A percentile compares a stretch with the other conserved stretches of the same genome.
phyloP scores from a whole-genome alignment of 1,140 invertebrate genomes.

The Conopomorpha cramerella region DNA sequence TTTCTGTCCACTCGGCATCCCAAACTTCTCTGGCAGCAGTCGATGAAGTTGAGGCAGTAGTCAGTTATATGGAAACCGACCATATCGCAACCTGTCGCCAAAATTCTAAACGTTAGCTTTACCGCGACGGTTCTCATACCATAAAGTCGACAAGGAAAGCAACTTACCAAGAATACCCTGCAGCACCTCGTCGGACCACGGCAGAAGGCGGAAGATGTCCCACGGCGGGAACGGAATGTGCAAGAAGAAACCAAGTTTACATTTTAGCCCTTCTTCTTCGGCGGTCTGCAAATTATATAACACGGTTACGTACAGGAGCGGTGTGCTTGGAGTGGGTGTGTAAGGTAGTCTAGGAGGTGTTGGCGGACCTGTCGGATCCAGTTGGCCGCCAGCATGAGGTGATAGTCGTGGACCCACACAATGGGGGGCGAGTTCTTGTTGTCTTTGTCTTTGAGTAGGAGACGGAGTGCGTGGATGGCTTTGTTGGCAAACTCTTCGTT shows the following conservation, averaged over 20 bases:
- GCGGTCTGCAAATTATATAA: conserved; percentile 66
- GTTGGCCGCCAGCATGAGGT: conserved; percentile 87
- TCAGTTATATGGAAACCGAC: conserved; percentile 91
- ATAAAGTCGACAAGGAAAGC: not conserved
- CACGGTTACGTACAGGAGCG: too few species aligned
- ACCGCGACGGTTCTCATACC: too few species aligned
- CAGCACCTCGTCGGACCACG: conserved; percentile 90
- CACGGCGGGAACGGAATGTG: conserved; percentile 93
- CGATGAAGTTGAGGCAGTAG: conserved; percentile 90
- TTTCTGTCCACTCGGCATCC: conserved; percentile 88
- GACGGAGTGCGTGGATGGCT: conserved; percentile 74
- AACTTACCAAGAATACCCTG: conserved; percentile 80
- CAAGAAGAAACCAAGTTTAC: conserved; percentile 87
- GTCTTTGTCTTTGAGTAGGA: conserved; percentile 63
- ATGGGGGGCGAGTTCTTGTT: conserved; percentile 68
- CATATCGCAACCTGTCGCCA: conserved; percentile 85
- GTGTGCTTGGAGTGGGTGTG: too few species aligned
- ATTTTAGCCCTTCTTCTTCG: conserved; percentile 76
- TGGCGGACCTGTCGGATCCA: conserved; percentile 79
- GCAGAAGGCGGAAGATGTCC: conserved; percentile 89
- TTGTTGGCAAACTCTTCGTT: conserved; percentile 83
- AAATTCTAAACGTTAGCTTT: too few species aligned
- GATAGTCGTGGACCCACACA: conserved; percentile 92
- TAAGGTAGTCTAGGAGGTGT: too few species aligned
- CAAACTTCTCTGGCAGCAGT: conserved; percentile 85